Evolutionary conservation across 2,113 vertebrate genomes (phyloP), one percentile per base, ranked within the genome.

Genomic region (Salvelinus namaycush): DNA sequence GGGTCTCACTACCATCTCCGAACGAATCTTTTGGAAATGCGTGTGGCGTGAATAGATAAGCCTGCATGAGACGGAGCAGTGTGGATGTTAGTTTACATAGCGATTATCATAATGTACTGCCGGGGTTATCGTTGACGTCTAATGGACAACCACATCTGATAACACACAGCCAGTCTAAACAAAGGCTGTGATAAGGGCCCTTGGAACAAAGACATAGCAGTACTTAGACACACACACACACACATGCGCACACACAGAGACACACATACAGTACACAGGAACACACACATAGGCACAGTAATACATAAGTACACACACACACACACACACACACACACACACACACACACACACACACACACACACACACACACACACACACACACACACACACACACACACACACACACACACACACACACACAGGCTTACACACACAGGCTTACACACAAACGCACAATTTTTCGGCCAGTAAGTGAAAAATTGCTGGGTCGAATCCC

Each of bases 1-100:
- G 26, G 78, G 29, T 54, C 31, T 75, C 5, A 0, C 29, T 74
- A 83, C 76, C 79, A 74, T 85, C 77, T 80, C 39, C 59, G 68
- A 68, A 74, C 70, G 66, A 81, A 81, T 88, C 68, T 72, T 74
- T 44, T 76, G 44, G 78, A 75, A 73, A 71, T 76, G 76, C 2
- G 16, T 27, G 68, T 27, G 20, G 18, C 48, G 70, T 70, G 76
- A 83, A 75, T 22, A 27, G 44, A 79, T 68, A 44, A 78, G 76
- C 81, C 76, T 65, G 20, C 74, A 78, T 72, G 71, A 81, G 29
- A 34, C 1, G 1, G 29, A 14, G 39, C 60, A 70, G 66, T 11
- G 27, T 16, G 9, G 27, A 11, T 68, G 67, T 64, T 31, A 44
- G 39, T 44, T 44, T 44, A 44, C 39, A 44, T 44, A 60, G 62